Percentiles rank a stretch among this genome's conserved stretches.
Conservation (phyloP, 2,797 vertebrate species). For the Spinus pinus region DNA sequence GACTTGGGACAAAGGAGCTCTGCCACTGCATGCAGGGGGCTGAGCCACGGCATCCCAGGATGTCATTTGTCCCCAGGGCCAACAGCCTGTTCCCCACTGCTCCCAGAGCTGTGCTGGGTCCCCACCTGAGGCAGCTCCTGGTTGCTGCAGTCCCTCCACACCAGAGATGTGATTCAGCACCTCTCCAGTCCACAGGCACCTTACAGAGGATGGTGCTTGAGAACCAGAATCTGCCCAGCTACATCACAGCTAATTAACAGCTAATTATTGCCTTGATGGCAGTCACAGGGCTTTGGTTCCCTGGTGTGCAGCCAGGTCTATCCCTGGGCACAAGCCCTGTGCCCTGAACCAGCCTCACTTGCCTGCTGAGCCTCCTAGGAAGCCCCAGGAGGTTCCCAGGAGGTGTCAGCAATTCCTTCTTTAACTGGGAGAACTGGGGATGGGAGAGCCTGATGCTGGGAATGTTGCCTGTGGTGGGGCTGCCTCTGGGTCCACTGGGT, state of each 20-base stretch:
- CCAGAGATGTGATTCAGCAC: neutral
- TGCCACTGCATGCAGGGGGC: neutral
- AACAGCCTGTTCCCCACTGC: neutral
- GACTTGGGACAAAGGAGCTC: neutral
- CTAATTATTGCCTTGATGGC: neutral
- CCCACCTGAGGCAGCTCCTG: rapidly evolving
- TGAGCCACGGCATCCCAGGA: neutral
- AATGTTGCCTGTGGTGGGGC: neutral
- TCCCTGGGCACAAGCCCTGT: neutral
- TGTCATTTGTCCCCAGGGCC: neutral
- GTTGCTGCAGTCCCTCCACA: neutral
- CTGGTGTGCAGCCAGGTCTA: neutral
- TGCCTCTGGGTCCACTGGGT: neutral
- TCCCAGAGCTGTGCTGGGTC: neutral
- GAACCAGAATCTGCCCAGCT: neutral
- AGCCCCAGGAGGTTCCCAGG: neutral
- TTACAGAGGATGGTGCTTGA: neutral
- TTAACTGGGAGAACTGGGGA: rapidly evolving
- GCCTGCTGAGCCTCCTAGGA: neutral
- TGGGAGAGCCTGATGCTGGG: neutral
- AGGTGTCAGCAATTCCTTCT: neutral
- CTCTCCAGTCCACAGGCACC: neutral
- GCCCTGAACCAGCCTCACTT: neutral
- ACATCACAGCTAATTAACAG: neutral
- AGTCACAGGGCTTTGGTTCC: neutral